Base-by-base conservation (phyloP, 2,797 vertebrate species). In the Pipistrellus nathusii region DNA sequence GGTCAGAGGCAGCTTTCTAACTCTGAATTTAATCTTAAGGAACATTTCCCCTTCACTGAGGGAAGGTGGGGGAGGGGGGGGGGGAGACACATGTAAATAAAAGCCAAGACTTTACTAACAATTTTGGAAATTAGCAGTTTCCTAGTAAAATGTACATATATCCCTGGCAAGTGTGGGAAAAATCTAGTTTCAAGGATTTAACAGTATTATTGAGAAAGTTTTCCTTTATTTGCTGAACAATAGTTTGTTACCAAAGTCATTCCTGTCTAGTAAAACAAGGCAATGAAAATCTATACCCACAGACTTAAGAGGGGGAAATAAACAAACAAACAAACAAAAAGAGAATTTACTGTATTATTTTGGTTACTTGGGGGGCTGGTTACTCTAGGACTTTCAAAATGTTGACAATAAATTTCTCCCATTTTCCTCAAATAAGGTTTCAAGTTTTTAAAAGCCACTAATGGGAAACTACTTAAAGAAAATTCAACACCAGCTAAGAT, bases 401-500 rank as follows among this genome's bases (percentile, higher is more conserved):
- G 44, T 14, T 9, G 32, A 59, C 46, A 68, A 71, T 21, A 82
- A 69, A 30, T 46, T 68, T 46, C 66, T 87, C 68, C 32, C 10
- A 71, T 83, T 76, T 69, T 35, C 41, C 55, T 44, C n/a, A 2
- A 86, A 71, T 46, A 88, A 68, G 87, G 21, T 78, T 78, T 90
- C n/a, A 38, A 81, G 35, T 41, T 80, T 91, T 81, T 35, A 18
- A 78, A 76, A 91, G 30, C 21, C 20, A 25, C 41, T 66, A 48
- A 97, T 95, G 93, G 96, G 92, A 97, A 98, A 98, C 90, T 97
- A 96, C 55, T 97, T 68, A 53, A 80, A 82, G 46, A 84, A 94
- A 88, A 73, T 11, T 48, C 21, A 86, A 10, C 14, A 89, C 32
- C 38, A 51, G 51, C 41, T 68, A 76, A 62, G 27, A 57, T 64